Evolutionary conservation across 2,797 vertebrate genomes (phyloP).

Genomic region (Tolypeutes matacus): DNA sequence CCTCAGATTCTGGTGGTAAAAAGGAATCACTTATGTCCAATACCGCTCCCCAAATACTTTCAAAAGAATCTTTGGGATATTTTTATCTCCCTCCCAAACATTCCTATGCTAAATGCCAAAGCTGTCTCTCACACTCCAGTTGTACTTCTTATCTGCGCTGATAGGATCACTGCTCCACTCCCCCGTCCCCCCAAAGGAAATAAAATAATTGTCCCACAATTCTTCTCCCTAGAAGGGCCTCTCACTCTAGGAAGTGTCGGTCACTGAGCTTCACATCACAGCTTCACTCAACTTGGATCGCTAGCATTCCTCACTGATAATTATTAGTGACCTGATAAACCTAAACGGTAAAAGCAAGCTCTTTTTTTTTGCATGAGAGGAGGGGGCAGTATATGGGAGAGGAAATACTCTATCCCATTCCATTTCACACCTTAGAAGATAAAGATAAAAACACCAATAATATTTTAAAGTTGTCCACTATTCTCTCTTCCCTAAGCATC

Average conservation of each 20-base stretch:
- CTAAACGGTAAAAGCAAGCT: background rate
- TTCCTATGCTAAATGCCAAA: conserved; percentile 59
- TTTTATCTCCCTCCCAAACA: conserved; percentile 50
- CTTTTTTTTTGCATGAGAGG: background rate
- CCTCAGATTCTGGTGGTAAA: conserved; percentile 18
- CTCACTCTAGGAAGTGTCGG: conserved; percentile 65
- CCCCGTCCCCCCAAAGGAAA: conserved; percentile 63
- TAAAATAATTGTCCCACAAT: conserved; percentile 39
- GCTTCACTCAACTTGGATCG: background rate
- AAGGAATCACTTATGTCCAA: conserved; percentile 1
- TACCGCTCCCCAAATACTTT: conserved; percentile 40
- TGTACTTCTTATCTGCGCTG: conserved; percentile 66
- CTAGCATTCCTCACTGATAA: conserved; percentile 59
- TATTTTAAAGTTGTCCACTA: background rate
- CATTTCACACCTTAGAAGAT: background rate
- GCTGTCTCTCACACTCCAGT: conserved; percentile 36
- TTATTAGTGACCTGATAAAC: background rate
- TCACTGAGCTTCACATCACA: conserved; percentile 54
- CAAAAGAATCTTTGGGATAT: conserved; percentile 66
- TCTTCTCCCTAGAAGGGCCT: conserved; percentile 57
- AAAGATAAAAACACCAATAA: background rate
- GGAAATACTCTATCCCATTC: background rate
- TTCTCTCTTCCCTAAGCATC: background rate
- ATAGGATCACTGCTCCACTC: conserved; percentile 59
- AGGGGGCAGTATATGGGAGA: background rate